phyloP scores from a whole-genome alignment of 2,797 vertebrate genomes.

The Masticophis lateralis region DNA sequence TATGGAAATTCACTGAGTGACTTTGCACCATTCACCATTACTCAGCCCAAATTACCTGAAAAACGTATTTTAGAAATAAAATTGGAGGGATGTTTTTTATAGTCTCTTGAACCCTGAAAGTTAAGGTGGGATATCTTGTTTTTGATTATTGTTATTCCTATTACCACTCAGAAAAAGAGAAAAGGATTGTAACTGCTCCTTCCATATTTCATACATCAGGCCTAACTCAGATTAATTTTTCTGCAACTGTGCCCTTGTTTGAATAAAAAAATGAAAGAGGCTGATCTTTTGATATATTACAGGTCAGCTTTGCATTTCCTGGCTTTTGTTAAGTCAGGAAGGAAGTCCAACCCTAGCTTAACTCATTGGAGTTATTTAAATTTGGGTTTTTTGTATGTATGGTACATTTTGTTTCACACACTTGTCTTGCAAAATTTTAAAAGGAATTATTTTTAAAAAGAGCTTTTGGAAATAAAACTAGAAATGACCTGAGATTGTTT shows the following conservation, averaged over 20 bases:
- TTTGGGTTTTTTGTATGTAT: background rate
- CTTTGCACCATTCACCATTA: background rate
- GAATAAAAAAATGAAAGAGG: background rate
- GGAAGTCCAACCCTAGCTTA: slow-evolving; percentile 47
- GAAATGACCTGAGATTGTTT: slow-evolving; percentile 21
- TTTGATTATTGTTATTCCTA: background rate
- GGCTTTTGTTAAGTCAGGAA: slow-evolving; percentile 60
- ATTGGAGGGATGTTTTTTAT: background rate
- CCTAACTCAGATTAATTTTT: background rate
- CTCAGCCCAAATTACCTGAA: background rate
- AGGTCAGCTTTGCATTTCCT: slow-evolving; percentile 57
- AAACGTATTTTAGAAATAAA: background rate
- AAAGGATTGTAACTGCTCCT: background rate
- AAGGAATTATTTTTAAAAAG: slow-evolving; percentile 45
- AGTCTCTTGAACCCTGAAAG: background rate
- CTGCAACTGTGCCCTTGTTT: slow-evolving; percentile 40
- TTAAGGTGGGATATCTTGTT: background rate
- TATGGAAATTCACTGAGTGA: background rate
- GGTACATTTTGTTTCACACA: slow-evolving; percentile 24
- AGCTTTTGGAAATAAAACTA: slow-evolving; percentile 35
- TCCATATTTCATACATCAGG: background rate
- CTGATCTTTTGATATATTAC: background rate
- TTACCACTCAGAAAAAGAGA: background rate
- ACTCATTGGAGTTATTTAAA: slow-evolving; percentile 28
- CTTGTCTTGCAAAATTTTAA: slow-evolving; percentile 40